Evolutionary conservation across 2,888 invertebrate genomes (phyloP).

Genomic region (Norana najaformis): DNA sequence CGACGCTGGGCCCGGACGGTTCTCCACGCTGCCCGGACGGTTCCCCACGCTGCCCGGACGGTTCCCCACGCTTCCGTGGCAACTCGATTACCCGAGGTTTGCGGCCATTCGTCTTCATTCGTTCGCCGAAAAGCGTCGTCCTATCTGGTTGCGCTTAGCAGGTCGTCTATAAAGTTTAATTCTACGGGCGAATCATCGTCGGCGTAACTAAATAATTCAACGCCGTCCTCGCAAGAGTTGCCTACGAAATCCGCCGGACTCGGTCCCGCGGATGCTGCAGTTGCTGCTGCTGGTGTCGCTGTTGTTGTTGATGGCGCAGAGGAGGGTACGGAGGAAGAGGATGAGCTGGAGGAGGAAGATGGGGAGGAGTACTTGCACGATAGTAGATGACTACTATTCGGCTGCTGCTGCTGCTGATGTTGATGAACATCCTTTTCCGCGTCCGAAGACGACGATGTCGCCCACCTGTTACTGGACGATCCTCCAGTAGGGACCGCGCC

Average conservation of each 20-base stretch:
- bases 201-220: constrained; percentile 18
- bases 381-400: not conserved
- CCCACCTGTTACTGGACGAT: not conserved
- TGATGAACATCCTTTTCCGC: not conserved
- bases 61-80: not conserved
- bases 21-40: too few relatives aligned
- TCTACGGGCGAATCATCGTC: constrained; percentile 17
- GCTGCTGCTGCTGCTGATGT: not conserved
- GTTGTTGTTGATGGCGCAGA: not conserved
- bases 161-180: constrained; percentile 25
- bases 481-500: not conserved
- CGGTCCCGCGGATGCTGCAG: not conserved
- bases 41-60: not conserved
- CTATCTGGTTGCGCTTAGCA: constrained; percentile 22
- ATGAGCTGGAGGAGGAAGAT: not conserved
- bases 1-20: not conserved
- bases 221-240: not conserved
- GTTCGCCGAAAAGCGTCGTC: not conserved
- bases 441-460: not conserved
- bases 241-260: not conserved
- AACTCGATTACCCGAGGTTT: constrained; percentile 14
- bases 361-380: not conserved
- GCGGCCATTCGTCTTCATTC: constrained; percentile 10
- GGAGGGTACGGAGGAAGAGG: constrained; percentile 13
- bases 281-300: not conserved